Percentiles rank a stretch among this genome's conserved stretches.
phyloP scores from a whole-genome alignment of 2,888 invertebrate species.

The Chirona hameri region DNA sequence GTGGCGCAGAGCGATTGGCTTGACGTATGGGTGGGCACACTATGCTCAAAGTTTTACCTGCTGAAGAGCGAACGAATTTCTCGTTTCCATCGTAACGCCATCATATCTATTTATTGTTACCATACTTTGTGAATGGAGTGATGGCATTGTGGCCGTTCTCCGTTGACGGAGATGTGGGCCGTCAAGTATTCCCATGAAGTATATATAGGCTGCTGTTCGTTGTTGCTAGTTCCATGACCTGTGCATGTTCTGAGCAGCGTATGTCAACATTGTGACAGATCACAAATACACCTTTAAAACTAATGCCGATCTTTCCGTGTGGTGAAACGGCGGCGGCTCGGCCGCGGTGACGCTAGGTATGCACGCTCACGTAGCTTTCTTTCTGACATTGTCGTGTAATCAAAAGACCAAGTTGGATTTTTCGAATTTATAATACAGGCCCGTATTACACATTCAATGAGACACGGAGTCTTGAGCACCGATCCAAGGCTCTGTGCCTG shows the following conservation, averaged over 20 bases:
- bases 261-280: conserved; percentile 3
- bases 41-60: conserved; percentile 4
- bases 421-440: conserved; percentile 12
- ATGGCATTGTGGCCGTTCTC: neutral
- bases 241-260: neutral
- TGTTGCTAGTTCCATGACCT: conserved; percentile 25
- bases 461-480: conserved; percentile 29
- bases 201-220: conserved; percentile 1
- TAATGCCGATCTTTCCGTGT: neutral
- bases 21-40: neutral
- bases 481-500: conserved; percentile 23
- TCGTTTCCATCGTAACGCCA: neutral
- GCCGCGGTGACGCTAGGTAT: no score
- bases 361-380: no score
- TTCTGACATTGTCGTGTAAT: no score
- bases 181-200: conserved; percentile 13
- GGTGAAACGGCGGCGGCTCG: no score
- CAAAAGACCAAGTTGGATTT: neutral
- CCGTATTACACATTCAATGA: conserved; percentile 25
- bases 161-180: neutral
- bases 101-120: conserved; percentile 29
- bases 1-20: neutral
- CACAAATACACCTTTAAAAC: conserved; percentile 8
- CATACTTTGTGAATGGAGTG: conserved; percentile 23
- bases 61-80: neutral